Percentiles rank a stretch among this genome's conserved stretches.
These are phyloP conservation scores for Agrilus biguttatus DNA, from an alignment of 2,888 invertebrate genomes.

Conservation along the genomic window DNA sequence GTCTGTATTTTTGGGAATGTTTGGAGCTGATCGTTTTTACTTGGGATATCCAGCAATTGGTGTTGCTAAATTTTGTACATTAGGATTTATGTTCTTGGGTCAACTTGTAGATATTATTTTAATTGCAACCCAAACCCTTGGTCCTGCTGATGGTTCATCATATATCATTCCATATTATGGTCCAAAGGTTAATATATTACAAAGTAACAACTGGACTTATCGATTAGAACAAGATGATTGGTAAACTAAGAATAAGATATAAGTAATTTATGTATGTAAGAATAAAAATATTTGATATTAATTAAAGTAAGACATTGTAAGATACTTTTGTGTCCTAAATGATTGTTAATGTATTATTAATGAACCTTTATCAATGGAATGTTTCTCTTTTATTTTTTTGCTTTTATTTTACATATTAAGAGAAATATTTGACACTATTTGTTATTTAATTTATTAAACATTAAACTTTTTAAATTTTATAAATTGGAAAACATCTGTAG, in stretches of 20 bases:
- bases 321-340: no score
- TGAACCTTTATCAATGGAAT: no score
- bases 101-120: constrained; percentile 90
- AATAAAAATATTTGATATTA: no score
- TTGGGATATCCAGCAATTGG: constrained; percentile 97
- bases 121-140: constrained; percentile 87
- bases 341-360: no score
- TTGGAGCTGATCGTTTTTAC: constrained; percentile 94
- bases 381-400: no score
- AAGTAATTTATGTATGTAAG: neutral
- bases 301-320: no score
- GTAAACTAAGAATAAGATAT: constrained; percentile 21
- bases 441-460: no score
- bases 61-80: constrained; percentile 83
- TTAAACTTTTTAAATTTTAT: no score
- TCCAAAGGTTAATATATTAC: constrained; percentile 65
- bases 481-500: no score
- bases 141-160: constrained; percentile 88
- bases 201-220: constrained; percentile 74
- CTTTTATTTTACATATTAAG: no score
- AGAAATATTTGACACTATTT: no score
- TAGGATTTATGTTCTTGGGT: constrained; percentile 93
- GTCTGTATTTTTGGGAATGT: constrained; percentile 95
- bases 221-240: constrained; percentile 68
- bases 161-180: constrained; percentile 91